A percentile compares a stretch with the other conserved stretches of the same genome.
Conservation (phyloP, 2,888 invertebrate genomes). For the Pandemis cinnamomeana region DNA sequence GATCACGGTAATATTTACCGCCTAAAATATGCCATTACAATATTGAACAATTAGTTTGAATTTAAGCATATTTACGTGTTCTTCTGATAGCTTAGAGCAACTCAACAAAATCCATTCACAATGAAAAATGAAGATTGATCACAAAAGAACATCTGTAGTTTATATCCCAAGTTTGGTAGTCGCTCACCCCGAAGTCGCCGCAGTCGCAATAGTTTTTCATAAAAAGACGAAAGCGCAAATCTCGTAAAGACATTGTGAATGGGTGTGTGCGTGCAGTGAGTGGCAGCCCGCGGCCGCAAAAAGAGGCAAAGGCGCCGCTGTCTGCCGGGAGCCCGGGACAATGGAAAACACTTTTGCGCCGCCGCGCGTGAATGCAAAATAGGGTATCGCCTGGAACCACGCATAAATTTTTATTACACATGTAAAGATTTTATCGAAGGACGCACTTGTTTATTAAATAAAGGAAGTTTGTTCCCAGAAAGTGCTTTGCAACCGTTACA, state of each 20-base stretch:
- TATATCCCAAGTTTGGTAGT: conserved; percentile 29
- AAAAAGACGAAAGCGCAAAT: conserved; percentile 45
- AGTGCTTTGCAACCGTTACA: conserved; percentile 49
- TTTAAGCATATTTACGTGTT: not conserved
- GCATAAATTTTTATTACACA: conserved; percentile 58
- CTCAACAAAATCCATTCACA: conserved; percentile 21
- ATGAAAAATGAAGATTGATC: conserved; percentile 32
- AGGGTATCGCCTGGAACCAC: conserved; percentile 50
- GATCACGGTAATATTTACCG: too few relatives aligned
- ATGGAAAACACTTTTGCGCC: conserved; percentile 76
- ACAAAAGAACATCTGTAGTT: conserved; percentile 37
- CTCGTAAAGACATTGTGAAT: conserved; percentile 48
- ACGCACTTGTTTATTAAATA: conserved; percentile 63
- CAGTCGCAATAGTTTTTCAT: conserved; percentile 45
- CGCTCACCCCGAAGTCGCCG: conserved; percentile 19
- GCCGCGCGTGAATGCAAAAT: conserved; percentile 73
- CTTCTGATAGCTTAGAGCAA: not conserved
- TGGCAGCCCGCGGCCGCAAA: conserved; percentile 56
- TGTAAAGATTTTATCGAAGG: conserved; percentile 59
- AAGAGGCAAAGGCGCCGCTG: conserved; percentile 59
- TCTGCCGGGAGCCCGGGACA: conserved; percentile 68
- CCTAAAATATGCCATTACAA: too few relatives aligned
- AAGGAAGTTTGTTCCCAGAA: conserved; percentile 52
- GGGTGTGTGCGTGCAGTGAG: conserved; percentile 38
- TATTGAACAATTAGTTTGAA: too few relatives aligned